These are phyloP conservation scores for Globodera ellingtonae DNA, from an alignment of 1,140 invertebrate species.

Conservation along the genomic window DNA sequence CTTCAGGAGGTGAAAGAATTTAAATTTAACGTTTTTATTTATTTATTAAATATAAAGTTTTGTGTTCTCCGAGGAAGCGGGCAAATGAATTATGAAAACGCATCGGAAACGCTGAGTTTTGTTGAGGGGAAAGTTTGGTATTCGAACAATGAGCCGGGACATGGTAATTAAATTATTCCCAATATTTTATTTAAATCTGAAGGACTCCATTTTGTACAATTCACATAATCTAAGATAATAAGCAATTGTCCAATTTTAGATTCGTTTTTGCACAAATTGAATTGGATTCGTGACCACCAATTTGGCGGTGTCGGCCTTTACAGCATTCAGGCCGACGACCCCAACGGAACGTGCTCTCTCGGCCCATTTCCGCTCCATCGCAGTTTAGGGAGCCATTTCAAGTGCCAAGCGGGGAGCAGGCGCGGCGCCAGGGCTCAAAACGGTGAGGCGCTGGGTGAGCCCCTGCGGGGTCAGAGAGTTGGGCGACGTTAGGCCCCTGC, in stretches of 20 bases:
- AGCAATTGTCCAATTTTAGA: conserved; percentile 4
- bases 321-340: conserved; percentile 36
- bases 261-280: conserved; percentile 15
- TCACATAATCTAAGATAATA: no score
- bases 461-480: neutral
- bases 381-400: conserved; percentile 12
- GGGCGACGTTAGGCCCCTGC: no score
- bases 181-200: conserved; percentile 17
- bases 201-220: neutral
- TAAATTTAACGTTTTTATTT: neutral
- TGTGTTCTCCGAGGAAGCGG: conserved; percentile 18
- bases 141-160: conserved; percentile 32
- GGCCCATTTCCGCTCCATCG: conserved; percentile 29
- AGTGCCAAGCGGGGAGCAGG: conserved; percentile 14
- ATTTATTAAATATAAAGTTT: conserved; percentile 25
- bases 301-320: conserved; percentile 36
- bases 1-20: conserved; percentile 31
- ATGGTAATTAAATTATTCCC: conserved; percentile 10
- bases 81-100: conserved; percentile 22
- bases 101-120: conserved; percentile 15
- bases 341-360: conserved; percentile 4
- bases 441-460: neutral
- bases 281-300: conserved; percentile 31
- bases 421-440: neutral
- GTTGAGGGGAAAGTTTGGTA: conserved; percentile 24